Percentiles rank a stretch among this genome's conserved stretches.
phyloP scores from a whole-genome alignment of 2,888 invertebrate genomes.

The Chrysolina americana region DNA sequence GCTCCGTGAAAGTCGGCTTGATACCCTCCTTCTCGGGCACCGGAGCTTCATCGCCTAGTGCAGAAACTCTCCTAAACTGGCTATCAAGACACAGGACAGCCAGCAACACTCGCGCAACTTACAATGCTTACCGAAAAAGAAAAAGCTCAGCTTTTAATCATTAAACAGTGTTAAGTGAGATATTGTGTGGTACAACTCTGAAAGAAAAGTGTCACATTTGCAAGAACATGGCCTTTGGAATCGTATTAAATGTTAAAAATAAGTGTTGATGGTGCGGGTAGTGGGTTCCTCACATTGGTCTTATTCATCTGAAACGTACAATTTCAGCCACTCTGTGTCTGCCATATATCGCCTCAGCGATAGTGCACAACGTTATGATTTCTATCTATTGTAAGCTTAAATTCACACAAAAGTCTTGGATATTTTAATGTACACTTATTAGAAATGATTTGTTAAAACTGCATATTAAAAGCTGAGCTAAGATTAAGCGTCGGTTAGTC shows the following conservation, averaged over 20 bases:
- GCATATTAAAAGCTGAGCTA: conserved; percentile 71
- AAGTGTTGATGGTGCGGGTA: conserved; percentile 59
- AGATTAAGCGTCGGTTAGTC: conserved; percentile 71
- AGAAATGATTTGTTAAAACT: conserved; percentile 68
- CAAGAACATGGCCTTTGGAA: conserved; percentile 70
- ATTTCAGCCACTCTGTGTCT: conserved; percentile 50
- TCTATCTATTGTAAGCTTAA: conserved; percentile 65
- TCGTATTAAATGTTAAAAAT: conserved; percentile 59
- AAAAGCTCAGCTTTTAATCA: conserved; percentile 71
- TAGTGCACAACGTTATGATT: conserved; percentile 48
- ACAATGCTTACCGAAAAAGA: conserved; percentile 66
- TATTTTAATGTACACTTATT: conserved; percentile 67
- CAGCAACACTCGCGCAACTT: conserved; percentile 69
- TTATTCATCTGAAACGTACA: conserved; percentile 55
- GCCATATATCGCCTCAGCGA: conserved; percentile 47
- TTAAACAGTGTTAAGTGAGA: conserved; percentile 64
- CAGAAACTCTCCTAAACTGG: conserved; percentile 68
- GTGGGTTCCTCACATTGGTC: conserved; percentile 57
- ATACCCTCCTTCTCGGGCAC: conserved; percentile 93
- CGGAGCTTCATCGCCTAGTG: conserved; percentile 93
- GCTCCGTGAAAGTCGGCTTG: conserved; percentile 98
- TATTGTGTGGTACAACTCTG: conserved; percentile 61
- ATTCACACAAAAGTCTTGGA: conserved; percentile 66
- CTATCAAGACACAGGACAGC: conserved; percentile 67
- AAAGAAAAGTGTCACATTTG: conserved; percentile 66